Conservation (phyloP, 2,113 vertebrate genomes). For the Grantiella picta region DNA sequence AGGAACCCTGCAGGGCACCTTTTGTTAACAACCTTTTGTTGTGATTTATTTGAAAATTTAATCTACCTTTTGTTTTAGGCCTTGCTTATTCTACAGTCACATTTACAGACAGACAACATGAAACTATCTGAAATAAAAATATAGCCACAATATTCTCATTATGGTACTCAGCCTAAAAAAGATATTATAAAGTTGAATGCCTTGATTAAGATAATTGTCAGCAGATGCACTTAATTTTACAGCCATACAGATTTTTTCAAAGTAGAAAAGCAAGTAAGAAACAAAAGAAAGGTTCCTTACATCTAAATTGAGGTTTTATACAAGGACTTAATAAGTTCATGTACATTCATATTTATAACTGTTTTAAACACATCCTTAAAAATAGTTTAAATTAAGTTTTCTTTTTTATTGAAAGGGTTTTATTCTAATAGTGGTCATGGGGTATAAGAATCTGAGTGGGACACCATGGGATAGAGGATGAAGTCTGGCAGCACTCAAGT, state of each 20-base stretch:
- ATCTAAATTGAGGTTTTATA: neutral
- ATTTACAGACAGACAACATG: constrained; percentile 29
- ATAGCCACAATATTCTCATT: constrained; percentile 19
- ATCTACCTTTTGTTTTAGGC: neutral
- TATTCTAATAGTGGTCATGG: neutral
- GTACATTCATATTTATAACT: neutral
- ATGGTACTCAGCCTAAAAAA: neutral
- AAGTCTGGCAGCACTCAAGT: neutral
- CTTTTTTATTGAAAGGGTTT: neutral
- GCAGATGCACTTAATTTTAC: neutral
- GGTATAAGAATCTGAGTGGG: neutral
- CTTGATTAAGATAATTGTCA: constrained; percentile 4
- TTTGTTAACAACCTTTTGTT: constrained; percentile 23
- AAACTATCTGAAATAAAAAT: constrained; percentile 52
- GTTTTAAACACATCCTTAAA: neutral
- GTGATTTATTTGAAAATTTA: constrained; percentile 27
- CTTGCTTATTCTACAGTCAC: constrained; percentile 11
- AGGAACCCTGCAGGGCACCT: neutral
- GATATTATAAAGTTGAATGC: neutral
- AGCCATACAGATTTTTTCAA: neutral
- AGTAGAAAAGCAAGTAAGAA: neutral
- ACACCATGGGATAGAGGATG: neutral
- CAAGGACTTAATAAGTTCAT: neutral
- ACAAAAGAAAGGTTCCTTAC: neutral
- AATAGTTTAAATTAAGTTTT: neutral